Evolutionary conservation across 1,140 invertebrate species (phyloP).

Genomic region (Mizuhopecten yessoensis): DNA sequence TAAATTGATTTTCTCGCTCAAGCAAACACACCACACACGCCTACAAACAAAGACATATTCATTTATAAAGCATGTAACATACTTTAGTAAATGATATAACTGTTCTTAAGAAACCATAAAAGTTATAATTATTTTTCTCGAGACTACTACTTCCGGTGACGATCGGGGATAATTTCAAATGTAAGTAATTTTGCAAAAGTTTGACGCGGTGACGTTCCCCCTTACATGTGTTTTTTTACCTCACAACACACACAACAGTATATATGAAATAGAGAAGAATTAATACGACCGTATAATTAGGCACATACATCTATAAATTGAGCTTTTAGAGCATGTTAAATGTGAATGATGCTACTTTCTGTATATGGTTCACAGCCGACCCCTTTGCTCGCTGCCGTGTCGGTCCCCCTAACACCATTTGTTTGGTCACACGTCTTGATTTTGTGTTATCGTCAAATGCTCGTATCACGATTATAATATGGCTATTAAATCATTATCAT

Average conservation of each 20-base stretch:
- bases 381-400: background rate
- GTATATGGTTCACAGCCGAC: background rate
- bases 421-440: background rate
- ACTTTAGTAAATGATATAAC: too few relatives aligned
- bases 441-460: too few relatives aligned
- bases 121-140: background rate
- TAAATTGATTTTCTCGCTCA: too few relatives aligned
- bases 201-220: conserved; percentile 36
- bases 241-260: background rate
- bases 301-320: background rate
- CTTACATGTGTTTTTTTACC: background rate
- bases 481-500: too few relatives aligned
- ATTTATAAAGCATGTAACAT: too few relatives aligned
- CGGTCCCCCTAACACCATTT: background rate
- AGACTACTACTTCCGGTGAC: conserved; percentile 31
- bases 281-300: background rate
- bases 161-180: conserved; percentile 28
- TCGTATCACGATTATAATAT: too few relatives aligned
- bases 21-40: too few relatives aligned
- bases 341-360: background rate
- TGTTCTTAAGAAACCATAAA: too few relatives aligned
- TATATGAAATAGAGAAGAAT: background rate
- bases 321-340: background rate
- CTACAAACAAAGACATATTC: too few relatives aligned
- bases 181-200: conserved; percentile 21